Base-by-base conservation (phyloP, 1,140 invertebrate species). In the Monochamus saltuarius region DNA sequence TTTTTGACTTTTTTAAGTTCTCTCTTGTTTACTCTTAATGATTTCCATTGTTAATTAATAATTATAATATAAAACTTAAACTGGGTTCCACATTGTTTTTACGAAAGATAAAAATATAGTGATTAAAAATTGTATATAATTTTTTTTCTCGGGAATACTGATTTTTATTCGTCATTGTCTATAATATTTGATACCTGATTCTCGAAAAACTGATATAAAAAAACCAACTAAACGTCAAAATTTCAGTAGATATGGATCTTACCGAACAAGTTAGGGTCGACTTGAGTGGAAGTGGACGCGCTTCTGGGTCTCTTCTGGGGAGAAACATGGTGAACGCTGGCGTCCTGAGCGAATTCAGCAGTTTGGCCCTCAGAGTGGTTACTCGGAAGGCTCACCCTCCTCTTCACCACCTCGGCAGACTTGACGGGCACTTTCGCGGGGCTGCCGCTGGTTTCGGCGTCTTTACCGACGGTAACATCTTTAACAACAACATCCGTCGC, bases 241-340 rank as follows among this genome's bases (percentile, higher is more conserved):
- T 14, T 53, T 2, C 22, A 34, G 17, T 13, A 53, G 72, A 69
- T 79, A 77, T 79, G 65, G 8, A 19, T 71, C 79, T 81, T 78
- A 90, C 88, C 89, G 73, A 90, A 91, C 79, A 90, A 87, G 81
- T 87, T 88, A 40, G 86, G 85, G 75, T 91, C 89, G 55, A 89
- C 88, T 83, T 89, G 89, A 13, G 87, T 89, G 55, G 87, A 89
- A 17, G 88, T 90, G 38, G 87, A 89, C 62, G 87, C 85, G 80
- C 87, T 89, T 73, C 86, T 80, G 61, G 87, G 86, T 77, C 87
- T 78, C 76, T 87, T 86, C 47, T 84, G 82, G 34, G 83, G 85
- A 51, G 84, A 83, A 54, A 64, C 69, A 59, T 72, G 70, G 59
- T 78, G 60, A 73, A 73, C 64, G 8, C 74, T 75, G 54, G 56